Conservation (phyloP, 2,113 vertebrate genomes). For the Herpailurus yagouaroundi region DNA sequence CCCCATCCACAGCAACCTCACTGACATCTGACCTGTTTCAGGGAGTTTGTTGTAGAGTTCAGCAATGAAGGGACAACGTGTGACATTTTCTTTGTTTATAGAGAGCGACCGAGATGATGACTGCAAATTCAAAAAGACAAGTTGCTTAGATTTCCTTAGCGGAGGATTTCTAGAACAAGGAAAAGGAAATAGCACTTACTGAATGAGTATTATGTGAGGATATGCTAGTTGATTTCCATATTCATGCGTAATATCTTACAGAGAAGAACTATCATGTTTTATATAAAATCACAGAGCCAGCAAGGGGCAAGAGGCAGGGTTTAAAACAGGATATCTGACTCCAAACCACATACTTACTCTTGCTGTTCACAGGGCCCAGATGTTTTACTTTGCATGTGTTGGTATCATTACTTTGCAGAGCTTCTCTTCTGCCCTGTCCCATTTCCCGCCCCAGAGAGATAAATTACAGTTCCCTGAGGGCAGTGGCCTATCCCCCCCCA, state of each 20-base stretch:
- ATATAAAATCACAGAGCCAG: not conserved
- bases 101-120: not conserved
- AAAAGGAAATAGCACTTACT: not conserved
- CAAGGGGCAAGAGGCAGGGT: not conserved
- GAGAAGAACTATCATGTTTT: not conserved
- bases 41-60: not conserved
- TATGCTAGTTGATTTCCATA: not conserved
- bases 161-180: not conserved
- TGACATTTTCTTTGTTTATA: constrained; percentile 11
- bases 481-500: not conserved
- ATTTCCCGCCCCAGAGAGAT: not conserved
- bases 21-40: not conserved
- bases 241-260: not conserved
- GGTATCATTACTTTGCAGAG: not conserved
- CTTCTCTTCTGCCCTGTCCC: not conserved
- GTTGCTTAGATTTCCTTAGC: not conserved
- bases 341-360: not conserved
- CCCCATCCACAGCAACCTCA: not conserved
- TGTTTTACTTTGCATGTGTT: not conserved
- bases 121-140: not conserved
- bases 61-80: not conserved
- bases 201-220: not conserved
- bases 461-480: not conserved
- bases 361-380: not conserved
- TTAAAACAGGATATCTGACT: not conserved